Percentiles rank a stretch among this genome's conserved stretches.
Evolutionary conservation across 2,888 invertebrate species (phyloP).

Genomic region (Ditula angustiorana): DNA sequence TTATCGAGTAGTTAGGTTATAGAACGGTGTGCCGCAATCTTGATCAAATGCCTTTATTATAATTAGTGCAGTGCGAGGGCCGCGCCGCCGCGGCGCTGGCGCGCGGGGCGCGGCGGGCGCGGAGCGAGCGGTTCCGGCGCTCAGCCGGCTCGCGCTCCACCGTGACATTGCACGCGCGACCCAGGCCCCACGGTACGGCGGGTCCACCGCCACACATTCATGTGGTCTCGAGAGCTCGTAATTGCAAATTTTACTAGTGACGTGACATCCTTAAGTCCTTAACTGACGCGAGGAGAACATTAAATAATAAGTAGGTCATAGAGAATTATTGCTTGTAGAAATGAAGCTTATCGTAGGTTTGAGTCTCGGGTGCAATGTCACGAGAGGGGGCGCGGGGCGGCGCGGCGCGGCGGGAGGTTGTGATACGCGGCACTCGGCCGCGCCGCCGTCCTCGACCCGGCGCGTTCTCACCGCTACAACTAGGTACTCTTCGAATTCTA

Average conservation of each 20-base stretch:
- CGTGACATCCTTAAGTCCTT: too few relatives aligned
- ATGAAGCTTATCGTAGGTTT: not conserved
- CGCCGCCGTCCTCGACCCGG: conserved; percentile 48
- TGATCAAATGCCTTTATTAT: conserved; percentile 46
- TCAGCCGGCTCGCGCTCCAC: conserved; percentile 43
- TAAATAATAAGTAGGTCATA: conserved; percentile 16
- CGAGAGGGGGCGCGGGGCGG: conserved; percentile 46
- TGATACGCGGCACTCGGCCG: conserved; percentile 37
- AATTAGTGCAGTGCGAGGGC: conserved; percentile 39
- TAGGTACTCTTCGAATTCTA: conserved; percentile 72
- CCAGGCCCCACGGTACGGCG: not conserved
- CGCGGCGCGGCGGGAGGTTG: conserved; percentile 43
- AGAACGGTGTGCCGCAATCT: conserved; percentile 53
- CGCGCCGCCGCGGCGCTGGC: conserved; percentile 47
- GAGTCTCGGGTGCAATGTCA: conserved; percentile 35
- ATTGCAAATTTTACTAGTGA: conserved; percentile 12
- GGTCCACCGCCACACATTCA: not conserved
- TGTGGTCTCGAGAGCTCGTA: conserved; percentile 13
- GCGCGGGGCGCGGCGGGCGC: conserved; percentile 32
- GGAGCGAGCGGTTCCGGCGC: conserved; percentile 43
- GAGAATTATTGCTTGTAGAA: conserved; percentile 26
- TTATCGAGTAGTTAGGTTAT: conserved; percentile 58
- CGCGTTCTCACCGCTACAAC: conserved; percentile 57
- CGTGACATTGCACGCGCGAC: conserved; percentile 10
- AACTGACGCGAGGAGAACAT: conserved; percentile 2